Conservation (phyloP, 2,113 vertebrate genomes). For the Phylloscopus whistleri region DNA sequence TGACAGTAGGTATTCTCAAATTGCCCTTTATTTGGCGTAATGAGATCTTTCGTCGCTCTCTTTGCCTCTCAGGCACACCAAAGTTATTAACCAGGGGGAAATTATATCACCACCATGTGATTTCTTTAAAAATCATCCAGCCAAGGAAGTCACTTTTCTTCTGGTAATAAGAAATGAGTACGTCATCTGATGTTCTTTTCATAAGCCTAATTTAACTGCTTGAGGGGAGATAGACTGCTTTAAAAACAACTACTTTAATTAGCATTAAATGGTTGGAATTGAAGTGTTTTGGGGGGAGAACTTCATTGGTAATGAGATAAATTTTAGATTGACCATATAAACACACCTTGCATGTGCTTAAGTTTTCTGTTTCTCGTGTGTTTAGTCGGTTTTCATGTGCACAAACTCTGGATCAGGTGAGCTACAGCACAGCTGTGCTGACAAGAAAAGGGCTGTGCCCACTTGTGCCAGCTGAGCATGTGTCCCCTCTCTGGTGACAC, state of each 20-base stretch:
- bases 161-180: background rate
- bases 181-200: background rate
- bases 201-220: background rate
- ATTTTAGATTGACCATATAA: background rate
- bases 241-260: background rate
- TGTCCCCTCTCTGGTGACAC: background rate
- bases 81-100: background rate
- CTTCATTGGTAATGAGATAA: background rate
- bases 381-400: background rate
- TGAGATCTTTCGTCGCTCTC: background rate
- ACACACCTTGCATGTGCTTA: background rate
- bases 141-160: background rate
- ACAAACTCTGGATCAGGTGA: background rate
- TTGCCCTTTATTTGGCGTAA: background rate
- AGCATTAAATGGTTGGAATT: background rate
- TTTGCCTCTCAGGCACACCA: background rate
- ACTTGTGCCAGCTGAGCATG: background rate
- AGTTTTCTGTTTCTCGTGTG: background rate
- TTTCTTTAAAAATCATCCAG: slow-evolving; percentile 29
- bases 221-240: background rate
- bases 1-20: background rate
- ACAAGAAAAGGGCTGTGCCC: background rate
- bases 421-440: background rate
- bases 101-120: background rate
- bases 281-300: background rate